These are phyloP conservation scores for Tympanuchus pallidicinctus DNA, from an alignment of 2,113 vertebrate species.

Conservation along the genomic window DNA sequence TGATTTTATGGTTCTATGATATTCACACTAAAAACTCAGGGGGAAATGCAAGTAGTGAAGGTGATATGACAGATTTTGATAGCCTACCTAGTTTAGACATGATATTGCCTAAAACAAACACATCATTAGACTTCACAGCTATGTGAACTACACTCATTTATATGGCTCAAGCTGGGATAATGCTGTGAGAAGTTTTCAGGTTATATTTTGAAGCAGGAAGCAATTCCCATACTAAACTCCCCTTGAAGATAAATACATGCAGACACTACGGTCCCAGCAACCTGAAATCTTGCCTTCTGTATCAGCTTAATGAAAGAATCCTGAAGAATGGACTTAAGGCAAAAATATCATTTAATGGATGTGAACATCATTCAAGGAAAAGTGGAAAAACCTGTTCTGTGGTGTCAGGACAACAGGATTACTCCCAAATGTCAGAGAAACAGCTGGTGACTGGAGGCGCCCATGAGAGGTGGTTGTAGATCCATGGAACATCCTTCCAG, in stretches of 20 bases:
- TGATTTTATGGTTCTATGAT: not conserved
- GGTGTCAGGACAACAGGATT: not conserved
- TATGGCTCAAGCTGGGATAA: not conserved
- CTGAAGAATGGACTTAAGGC: not conserved
- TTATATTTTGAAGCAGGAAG: not conserved
- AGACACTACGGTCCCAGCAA: not conserved
- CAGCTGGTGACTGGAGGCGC: not conserved
- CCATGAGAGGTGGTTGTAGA: not conserved
- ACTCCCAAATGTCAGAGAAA: not conserved
- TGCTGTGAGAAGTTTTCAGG: not conserved
- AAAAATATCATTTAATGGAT: not conserved
- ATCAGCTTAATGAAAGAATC: not conserved
- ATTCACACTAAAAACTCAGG: not conserved
- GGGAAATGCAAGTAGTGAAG: not conserved
- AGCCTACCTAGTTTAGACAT: not conserved
- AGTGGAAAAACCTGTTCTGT: not conserved
- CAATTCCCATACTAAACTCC: not conserved
- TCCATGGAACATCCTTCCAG: not conserved
- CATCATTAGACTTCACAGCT: not conserved
- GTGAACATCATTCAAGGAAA: not conserved
- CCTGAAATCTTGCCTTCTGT: not conserved
- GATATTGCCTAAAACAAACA: not conserved
- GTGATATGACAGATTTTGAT: not conserved
- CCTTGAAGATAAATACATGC: not conserved
- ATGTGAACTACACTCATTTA: not conserved